Base-by-base conservation (phyloP, 2,888 invertebrate genomes). In the Bembecia ichneumoniformis region DNA sequence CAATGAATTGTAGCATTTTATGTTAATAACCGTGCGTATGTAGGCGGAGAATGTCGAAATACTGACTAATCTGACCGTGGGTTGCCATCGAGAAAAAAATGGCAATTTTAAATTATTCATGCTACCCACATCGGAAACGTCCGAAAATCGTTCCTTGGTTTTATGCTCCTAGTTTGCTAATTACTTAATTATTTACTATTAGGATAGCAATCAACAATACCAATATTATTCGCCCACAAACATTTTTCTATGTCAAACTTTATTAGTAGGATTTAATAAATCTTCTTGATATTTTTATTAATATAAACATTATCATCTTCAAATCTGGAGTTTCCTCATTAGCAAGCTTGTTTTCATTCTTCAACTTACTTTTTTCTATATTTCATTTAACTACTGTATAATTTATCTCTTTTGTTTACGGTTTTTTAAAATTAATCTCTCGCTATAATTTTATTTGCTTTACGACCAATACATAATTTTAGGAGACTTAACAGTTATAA, bases 21-120 rank as follows among this genome's bases (percentile, higher is more conserved):
- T 86, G 86, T 83, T 82, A 83, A 83, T 84, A 82, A 76, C 71
- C 54, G 53, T 51, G 60, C 55, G 59, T 69, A 68, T 70, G 84
- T 82, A 75, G 83, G 84, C 69, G 61, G 75, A 55, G 69, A 73
- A 82, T 87, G 84, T 82, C 81, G 86, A 84, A 84, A 83, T 76
- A 77, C 86, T 86, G 86, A 87, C 82, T 87, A 87, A 87, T 77
- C 77, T 64, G 66, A 59, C 68, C 76, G 86, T 87, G 84, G 86
- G 86, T 66, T 71, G 82, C 67, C 74, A 62, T 64, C 64, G 69
- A 45, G 48, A 79, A 80, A 80, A 79, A 86, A 84, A 83, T 83
- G 82, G 80, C 84, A 82, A 87, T 86, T 87, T 87, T 74, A 81
- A 83, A 84, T 84, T 83, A 84, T 83, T 73, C 77, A 78, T 73